Evolutionary conservation across 2,113 vertebrate species (phyloP).

Genomic region (Nothobranchius furzeri): DNA sequence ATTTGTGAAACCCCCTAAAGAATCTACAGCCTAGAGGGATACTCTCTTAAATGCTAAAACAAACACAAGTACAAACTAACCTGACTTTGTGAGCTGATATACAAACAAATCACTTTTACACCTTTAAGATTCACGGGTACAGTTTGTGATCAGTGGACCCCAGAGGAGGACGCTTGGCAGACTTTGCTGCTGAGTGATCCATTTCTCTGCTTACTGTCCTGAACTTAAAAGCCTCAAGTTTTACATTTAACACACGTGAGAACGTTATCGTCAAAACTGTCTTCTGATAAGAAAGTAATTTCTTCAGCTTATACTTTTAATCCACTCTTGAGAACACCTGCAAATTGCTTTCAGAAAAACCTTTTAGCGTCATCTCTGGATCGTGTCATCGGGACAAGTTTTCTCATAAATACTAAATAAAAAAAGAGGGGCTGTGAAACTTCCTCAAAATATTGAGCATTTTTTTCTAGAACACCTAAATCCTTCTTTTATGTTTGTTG

Average conservation of each 20-base stretch:
- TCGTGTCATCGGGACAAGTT: constrained; percentile 11
- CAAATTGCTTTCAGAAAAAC: constrained; percentile 23
- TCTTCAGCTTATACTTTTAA: constrained; percentile 18
- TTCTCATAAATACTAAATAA: background rate
- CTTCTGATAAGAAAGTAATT: constrained; percentile 18
- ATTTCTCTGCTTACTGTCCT: background rate
- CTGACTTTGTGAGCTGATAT: too few species aligned
- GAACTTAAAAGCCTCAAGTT: background rate
- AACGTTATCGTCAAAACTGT: constrained; percentile 11
- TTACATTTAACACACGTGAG: constrained; percentile 5
- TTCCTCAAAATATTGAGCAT: background rate
- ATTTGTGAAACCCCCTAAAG: too few species aligned
- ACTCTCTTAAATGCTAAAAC: too few species aligned
- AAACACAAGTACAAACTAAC: too few species aligned
- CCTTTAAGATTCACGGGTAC: background rate
- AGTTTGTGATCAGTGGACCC: background rate
- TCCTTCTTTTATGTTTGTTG: background rate
- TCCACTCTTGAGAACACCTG: constrained; percentile 26
- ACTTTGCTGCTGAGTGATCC: background rate
- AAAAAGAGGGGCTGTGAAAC: background rate
- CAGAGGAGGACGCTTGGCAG: background rate
- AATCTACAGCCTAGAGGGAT: too few species aligned
- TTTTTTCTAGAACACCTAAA: background rate
- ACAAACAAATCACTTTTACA: background rate
- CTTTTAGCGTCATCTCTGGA: constrained; percentile 14